Evolutionary conservation across 2,888 invertebrate species (phyloP).

Genomic region (Rotaria macrura): DNA sequence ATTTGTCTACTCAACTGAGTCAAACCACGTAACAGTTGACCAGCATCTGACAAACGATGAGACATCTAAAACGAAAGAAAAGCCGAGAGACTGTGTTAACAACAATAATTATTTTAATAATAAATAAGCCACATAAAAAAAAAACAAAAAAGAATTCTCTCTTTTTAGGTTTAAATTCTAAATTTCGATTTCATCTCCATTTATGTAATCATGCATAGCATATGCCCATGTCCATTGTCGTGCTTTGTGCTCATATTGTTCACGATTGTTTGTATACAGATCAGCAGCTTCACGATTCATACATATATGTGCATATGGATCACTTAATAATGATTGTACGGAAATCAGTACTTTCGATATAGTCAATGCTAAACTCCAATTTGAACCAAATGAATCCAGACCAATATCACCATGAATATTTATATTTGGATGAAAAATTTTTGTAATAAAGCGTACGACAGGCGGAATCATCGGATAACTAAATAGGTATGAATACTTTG

Average conservation of each 20-base stretch:
- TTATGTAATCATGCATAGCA: slow-evolving; percentile 51
- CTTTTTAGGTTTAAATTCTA: not conserved
- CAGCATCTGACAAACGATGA: not conserved
- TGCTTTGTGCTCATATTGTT: slow-evolving; percentile 68
- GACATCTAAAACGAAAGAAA: slow-evolving; percentile 6
- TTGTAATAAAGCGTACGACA: slow-evolving; percentile 77
- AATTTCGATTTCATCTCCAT: slow-evolving; percentile 1
- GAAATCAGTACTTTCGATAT: slow-evolving; percentile 60
- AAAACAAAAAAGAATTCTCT: not conserved
- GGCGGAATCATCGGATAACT: slow-evolving; percentile 83
- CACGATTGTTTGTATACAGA: slow-evolving; percentile 64
- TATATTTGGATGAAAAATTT: slow-evolving; percentile 84
- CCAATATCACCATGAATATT: slow-evolving; percentile 88
- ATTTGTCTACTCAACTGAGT: not conserved
- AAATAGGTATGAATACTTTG: slow-evolving; percentile 35
- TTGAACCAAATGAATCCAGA: slow-evolving; percentile 83
- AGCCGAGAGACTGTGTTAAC: not conserved
- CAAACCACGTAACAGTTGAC: not conserved
- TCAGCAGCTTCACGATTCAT: slow-evolving; percentile 76
- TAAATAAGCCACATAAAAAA: not conserved
- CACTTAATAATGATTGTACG: slow-evolving; percentile 52
- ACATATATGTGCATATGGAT: slow-evolving; percentile 76
- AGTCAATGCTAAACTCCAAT: slow-evolving; percentile 86
- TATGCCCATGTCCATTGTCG: slow-evolving; percentile 79
- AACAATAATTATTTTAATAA: not conserved